Evolutionary conservation across 1,140 invertebrate genomes (phyloP).

Genomic region (Eriocheir sinensis): DNA sequence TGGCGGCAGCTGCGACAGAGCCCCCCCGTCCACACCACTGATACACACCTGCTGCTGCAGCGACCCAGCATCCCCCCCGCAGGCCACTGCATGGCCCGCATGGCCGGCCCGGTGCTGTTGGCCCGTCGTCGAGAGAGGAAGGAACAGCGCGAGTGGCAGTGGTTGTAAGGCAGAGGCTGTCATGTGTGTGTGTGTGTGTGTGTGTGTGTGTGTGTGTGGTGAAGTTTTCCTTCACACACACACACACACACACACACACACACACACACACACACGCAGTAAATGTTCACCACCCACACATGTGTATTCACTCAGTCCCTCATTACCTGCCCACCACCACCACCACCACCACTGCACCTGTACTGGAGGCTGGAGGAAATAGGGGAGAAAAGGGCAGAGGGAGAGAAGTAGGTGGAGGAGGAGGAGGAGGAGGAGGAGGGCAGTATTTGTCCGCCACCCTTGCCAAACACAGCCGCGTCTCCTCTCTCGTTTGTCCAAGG

Average conservation of each 20-base stretch:
- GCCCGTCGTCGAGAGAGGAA: too few species aligned
- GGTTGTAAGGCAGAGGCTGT: neutral
- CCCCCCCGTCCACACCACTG: neutral
- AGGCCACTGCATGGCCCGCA: too few species aligned
- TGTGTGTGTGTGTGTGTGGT: neutral
- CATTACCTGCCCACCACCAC: neutral
- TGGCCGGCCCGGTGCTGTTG: too few species aligned
- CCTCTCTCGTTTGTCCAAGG: constrained; percentile 55
- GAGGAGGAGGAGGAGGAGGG: neutral
- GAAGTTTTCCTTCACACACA: neutral
- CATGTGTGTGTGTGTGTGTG: neutral
- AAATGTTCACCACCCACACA: neutral
- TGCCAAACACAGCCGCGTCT: constrained; percentile 41
- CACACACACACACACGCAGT: too few species aligned
- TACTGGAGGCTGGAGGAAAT: too few species aligned
- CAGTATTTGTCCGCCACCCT: constrained; percentile 18
- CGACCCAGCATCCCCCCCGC: neutral
- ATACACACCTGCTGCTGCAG: neutral
- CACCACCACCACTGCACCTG: constrained; percentile 18
- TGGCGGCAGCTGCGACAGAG: neutral
- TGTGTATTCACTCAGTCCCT: constrained; percentile 12
- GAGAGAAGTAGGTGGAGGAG: neutral
- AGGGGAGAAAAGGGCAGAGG: too few species aligned
- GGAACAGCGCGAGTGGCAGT: neutral
- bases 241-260: too few species aligned